phyloP scores from a whole-genome alignment of 2,113 vertebrate species.

The Antechinus stuartii region DNA sequence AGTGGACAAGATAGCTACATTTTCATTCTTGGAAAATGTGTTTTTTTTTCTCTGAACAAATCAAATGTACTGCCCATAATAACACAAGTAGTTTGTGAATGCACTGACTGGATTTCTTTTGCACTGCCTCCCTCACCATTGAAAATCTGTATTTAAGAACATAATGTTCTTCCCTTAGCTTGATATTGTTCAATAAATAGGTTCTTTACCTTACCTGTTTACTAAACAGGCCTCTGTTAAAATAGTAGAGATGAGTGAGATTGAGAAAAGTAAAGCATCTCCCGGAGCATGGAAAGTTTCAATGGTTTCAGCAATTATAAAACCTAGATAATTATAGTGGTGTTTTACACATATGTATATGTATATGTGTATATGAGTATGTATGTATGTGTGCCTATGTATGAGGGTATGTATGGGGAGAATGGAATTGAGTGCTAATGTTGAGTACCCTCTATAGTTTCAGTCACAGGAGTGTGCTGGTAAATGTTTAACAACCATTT shows the following conservation, averaged over 20 bases:
- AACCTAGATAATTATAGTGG: not conserved
- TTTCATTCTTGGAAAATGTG: not conserved
- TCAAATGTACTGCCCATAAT: not conserved
- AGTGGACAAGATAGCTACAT: not conserved
- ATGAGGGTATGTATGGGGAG: not conserved
- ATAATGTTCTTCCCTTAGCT: fast-evolving
- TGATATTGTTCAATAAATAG: not conserved
- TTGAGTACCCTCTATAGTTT: not conserved
- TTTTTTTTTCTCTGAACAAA: not conserved
- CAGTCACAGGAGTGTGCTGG: not conserved
- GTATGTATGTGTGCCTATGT: not conserved
- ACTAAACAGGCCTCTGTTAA: not conserved
- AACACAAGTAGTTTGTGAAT: too few relatives aligned
- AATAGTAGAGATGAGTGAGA: too few relatives aligned
- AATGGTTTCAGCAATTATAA: not conserved
- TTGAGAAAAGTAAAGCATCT: not conserved
- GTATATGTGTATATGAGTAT: not conserved
- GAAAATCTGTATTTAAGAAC: not conserved
- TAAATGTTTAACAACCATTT: not conserved
- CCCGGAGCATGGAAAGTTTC: not conserved
- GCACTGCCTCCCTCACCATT: not conserved
- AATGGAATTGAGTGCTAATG: not conserved
- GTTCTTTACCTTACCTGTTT: too few relatives aligned
- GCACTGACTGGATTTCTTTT: not conserved
- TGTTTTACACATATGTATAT: not conserved